A percentile compares a stretch with the other conserved stretches of the same genome.
These are phyloP conservation scores for Phoeniculus purpureus DNA, from an alignment of 2,797 vertebrate species.

Conservation along the genomic window DNA sequence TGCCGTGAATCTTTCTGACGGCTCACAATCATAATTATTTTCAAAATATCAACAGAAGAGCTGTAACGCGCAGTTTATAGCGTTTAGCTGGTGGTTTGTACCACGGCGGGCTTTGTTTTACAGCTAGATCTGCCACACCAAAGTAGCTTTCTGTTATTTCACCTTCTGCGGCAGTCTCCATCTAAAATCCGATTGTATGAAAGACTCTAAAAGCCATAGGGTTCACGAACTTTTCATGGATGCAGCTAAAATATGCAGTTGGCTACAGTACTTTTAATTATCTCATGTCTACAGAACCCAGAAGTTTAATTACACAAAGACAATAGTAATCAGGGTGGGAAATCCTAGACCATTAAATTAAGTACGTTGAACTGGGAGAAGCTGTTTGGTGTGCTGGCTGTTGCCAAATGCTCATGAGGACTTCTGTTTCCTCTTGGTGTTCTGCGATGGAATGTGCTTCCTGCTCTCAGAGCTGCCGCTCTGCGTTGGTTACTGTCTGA, in stretches of 20 bases:
- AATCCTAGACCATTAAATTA: not conserved
- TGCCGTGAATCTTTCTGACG: constrained; percentile 55
- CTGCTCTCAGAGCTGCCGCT: not conserved
- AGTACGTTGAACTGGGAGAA: not conserved
- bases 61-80: constrained; percentile 11
- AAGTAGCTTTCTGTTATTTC: constrained; percentile 38
- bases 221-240: not conserved
- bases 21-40: constrained; percentile 66
- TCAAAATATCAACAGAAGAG: constrained; percentile 45
- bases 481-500: rapidly evolving
- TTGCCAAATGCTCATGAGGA: not conserved
- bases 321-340: not conserved
- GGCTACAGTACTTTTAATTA: not conserved
- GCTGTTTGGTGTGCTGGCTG: not conserved
- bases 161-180: constrained; percentile 24
- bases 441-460: not conserved
- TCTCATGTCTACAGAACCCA: not conserved
- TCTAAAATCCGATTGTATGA: not conserved
- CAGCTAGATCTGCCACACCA: constrained; percentile 6
- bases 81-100: constrained; percentile 1
- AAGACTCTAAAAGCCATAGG: not conserved
- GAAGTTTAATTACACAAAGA: constrained; percentile 30
- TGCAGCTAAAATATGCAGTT: not conserved
- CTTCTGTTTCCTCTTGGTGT: not conserved
- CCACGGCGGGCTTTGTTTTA: constrained; percentile 20